Evolutionary conservation across 2,888 invertebrate species (phyloP).

Genomic region (Rhagonycha lutea): DNA sequence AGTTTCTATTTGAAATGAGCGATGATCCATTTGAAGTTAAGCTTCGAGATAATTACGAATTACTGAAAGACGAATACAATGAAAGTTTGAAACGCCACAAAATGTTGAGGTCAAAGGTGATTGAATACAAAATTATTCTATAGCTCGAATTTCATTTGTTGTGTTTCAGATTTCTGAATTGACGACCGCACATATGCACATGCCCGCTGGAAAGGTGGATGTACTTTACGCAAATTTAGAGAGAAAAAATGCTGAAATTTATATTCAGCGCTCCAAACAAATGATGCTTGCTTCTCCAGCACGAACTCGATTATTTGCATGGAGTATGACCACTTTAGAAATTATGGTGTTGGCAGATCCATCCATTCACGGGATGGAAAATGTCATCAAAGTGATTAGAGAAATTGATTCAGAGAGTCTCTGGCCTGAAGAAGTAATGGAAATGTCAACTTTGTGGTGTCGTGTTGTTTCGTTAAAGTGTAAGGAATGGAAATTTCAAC

Average conservation of each 20-base stretch:
- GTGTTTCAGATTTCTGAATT: conserved; percentile 67
- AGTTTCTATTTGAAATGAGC: conserved; percentile 87
- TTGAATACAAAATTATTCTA: neutral
- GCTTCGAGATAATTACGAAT: conserved; percentile 91
- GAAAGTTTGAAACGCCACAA: conserved; percentile 89
- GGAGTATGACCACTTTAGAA: conserved; percentile 77
- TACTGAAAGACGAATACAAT: conserved; percentile 92
- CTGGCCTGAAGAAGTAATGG: conserved; percentile 87
- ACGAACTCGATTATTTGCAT: conserved; percentile 81
- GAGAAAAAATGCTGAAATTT: conserved; percentile 93
- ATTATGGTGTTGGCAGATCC: conserved; percentile 79
- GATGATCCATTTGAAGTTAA: conserved; percentile 99
- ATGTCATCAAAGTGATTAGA: conserved; percentile 72
- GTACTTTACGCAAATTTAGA: conserved; percentile 85
- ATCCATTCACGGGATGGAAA: conserved; percentile 79
- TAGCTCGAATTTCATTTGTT: neutral
- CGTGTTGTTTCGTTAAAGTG: conserved; percentile 82
- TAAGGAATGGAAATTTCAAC: conserved; percentile 82
- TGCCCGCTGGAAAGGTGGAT: conserved; percentile 86
- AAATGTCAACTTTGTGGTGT: conserved; percentile 93
- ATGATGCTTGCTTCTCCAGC: conserved; percentile 63
- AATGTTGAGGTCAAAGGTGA: conserved; percentile 83
- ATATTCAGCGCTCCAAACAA: conserved; percentile 86
- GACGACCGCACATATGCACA: conserved; percentile 78
- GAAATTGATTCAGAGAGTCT: conserved; percentile 89